Conservation (phyloP, 1,140 invertebrate genomes). For the Pogonognathellus flavescens region DNA sequence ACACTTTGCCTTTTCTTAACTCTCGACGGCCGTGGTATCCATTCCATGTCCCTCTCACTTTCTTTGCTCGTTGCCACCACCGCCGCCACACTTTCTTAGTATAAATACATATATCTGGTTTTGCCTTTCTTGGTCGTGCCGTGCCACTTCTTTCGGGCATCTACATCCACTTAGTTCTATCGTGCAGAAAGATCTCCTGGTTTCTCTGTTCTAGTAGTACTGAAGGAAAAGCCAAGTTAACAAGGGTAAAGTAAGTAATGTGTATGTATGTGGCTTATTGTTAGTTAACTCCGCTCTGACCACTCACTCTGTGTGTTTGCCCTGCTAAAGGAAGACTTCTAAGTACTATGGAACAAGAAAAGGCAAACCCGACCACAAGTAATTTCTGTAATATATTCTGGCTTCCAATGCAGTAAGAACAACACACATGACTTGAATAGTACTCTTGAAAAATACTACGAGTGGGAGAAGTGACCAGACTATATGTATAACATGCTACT, state of each 20-base stretch:
- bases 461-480: too few relatives aligned
- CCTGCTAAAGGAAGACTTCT: too few relatives aligned
- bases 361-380: too few relatives aligned
- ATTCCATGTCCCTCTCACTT: neutral
- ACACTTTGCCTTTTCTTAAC: conserved; percentile 18
- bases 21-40: neutral
- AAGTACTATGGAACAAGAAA: too few relatives aligned
- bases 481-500: too few relatives aligned
- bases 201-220: neutral
- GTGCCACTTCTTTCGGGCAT: conserved; percentile 5
- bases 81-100: neutral
- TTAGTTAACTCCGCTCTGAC: too few relatives aligned
- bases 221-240: neutral
- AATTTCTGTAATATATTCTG: too few relatives aligned
- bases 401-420: too few relatives aligned
- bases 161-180: conserved; percentile 44
- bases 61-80: neutral
- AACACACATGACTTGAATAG: too few relatives aligned
- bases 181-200: neutral
- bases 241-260: neutral
- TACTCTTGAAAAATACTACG: too few relatives aligned
- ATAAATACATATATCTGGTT: conserved; percentile 8
- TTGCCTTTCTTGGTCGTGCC: neutral
- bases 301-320: too few relatives aligned
- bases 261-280: neutral